These are phyloP conservation scores for Corythornis vintsioides DNA, from an alignment of 2,113 vertebrate species.

Conservation along the genomic window DNA sequence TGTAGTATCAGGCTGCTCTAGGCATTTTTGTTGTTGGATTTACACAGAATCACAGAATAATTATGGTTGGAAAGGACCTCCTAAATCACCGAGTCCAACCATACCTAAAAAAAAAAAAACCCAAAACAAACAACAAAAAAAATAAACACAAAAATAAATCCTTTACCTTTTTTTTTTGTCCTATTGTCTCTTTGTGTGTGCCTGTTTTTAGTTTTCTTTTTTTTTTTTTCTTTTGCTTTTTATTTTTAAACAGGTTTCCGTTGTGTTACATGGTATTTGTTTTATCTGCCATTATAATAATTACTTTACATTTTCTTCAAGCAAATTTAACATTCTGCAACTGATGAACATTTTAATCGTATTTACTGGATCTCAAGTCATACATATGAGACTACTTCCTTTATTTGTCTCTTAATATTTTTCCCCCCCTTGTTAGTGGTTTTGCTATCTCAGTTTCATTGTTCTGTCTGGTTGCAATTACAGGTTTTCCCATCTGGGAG, in stretches of 20 bases:
- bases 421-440: constrained; percentile 68
- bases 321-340: constrained; percentile 52
- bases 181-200: not conserved
- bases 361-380: constrained; percentile 62
- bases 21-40: constrained; percentile 55
- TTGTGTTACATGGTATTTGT: constrained; percentile 34
- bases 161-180: constrained; percentile 42
- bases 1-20: constrained; percentile 51
- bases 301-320: constrained; percentile 63
- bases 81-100: too few relatives aligned
- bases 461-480: constrained; percentile 76
- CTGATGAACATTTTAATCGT: constrained; percentile 59
- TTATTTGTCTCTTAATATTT: constrained; percentile 73
- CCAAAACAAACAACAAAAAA: too few relatives aligned
- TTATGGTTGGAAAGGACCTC: too few relatives aligned
- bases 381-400: constrained; percentile 61
- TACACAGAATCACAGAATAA: not conserved
- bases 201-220: not conserved
- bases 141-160: too few relatives aligned
- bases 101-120: too few relatives aligned
- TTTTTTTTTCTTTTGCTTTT: not conserved
- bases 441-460: constrained; percentile 75
- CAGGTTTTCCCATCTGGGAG: constrained; percentile 74
- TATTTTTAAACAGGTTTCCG: constrained; percentile 11
- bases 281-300: constrained; percentile 59